Evolutionary conservation across 2,797 vertebrate species (phyloP).

Genomic region (Hippoglossus hippoglossus): DNA sequence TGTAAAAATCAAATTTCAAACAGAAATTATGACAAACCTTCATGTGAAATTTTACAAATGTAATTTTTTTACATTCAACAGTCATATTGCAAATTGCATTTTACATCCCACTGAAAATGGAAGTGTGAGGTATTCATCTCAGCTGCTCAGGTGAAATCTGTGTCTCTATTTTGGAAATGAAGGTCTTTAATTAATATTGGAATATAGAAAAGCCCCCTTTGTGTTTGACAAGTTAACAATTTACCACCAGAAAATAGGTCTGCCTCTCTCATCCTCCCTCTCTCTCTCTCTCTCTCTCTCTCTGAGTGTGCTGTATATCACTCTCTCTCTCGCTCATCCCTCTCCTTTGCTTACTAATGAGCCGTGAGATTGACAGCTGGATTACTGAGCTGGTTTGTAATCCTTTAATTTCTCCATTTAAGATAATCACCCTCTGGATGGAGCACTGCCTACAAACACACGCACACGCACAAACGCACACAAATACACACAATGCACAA

Average conservation of each 20-base stretch:
- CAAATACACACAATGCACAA: conserved; percentile 14
- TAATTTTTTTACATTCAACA: conserved; percentile 4
- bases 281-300: conserved; percentile 6
- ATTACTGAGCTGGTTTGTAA: conserved; percentile 78
- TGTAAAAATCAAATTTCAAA: background rate
- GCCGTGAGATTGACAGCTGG: conserved; percentile 82
- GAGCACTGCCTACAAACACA: conserved; percentile 53
- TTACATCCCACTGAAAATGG: conserved; percentile 10
- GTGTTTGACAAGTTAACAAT: conserved; percentile 37
- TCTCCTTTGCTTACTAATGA: conserved; percentile 79
- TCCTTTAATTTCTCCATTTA: conserved; percentile 88
- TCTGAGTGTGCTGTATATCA: background rate
- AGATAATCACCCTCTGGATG: conserved; percentile 81
- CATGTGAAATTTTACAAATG: conserved; percentile 26
- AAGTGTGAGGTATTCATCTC: background rate
- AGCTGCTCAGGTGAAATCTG: conserved; percentile 7
- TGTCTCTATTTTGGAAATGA: background rate
- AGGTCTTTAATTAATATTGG: conserved; percentile 35
- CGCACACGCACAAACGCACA: conserved; percentile 11
- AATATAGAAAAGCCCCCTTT: conserved; percentile 14
- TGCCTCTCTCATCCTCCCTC: background rate
- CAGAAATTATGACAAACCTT: conserved; percentile 5
- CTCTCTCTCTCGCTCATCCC: conserved; percentile 40
- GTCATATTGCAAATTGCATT: conserved; percentile 25
- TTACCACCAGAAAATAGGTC: conserved; percentile 26